Percentiles rank a stretch among this genome's conserved stretches.
Evolutionary conservation across 2,888 invertebrate species (phyloP).

Genomic region (Lasioglossum marginatum): DNA sequence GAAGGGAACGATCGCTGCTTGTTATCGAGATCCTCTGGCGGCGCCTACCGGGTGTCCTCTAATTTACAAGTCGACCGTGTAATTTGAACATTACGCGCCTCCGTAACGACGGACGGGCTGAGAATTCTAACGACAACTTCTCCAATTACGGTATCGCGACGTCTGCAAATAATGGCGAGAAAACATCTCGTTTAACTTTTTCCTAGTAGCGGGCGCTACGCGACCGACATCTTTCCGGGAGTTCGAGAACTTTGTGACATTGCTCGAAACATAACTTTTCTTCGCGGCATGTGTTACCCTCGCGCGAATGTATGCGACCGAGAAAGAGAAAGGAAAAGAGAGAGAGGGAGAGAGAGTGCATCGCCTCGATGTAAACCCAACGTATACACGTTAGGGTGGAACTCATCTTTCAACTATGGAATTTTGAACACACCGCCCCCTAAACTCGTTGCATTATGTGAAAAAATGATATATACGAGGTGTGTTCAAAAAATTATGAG

Average conservation of each 20-base stretch:
- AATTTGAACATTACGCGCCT: not conserved
- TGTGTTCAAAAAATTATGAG: no score
- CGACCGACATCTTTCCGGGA: constrained; percentile 3
- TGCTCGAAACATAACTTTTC: constrained; percentile 43
- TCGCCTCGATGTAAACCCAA: not conserved
- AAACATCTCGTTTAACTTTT: constrained; percentile 42
- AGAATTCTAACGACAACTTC: constrained; percentile 21
- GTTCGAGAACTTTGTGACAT: constrained; percentile 40
- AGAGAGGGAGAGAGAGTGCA: constrained; percentile 33
- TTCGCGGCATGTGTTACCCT: constrained; percentile 25
- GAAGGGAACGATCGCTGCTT: constrained; percentile 23
- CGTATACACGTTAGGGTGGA: not conserved
- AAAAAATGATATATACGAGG: no score
- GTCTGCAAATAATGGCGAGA: constrained; percentile 18
- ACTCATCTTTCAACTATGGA: no score
- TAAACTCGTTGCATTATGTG: no score
- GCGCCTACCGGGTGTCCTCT: constrained; percentile 17
- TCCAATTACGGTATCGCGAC: constrained; percentile 41
- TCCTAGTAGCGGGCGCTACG: constrained; percentile 15
- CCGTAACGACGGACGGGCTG: not conserved
- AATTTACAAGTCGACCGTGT: not conserved
- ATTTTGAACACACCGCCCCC: no score
- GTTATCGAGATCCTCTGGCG: constrained; percentile 19
- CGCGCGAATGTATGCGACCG: constrained; percentile 25
- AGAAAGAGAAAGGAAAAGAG: not conserved